Percentiles rank a stretch among this genome's conserved stretches.
Evolutionary conservation across 1,140 invertebrate genomes (phyloP).

Genomic region (Scaptomyza montana): DNA sequence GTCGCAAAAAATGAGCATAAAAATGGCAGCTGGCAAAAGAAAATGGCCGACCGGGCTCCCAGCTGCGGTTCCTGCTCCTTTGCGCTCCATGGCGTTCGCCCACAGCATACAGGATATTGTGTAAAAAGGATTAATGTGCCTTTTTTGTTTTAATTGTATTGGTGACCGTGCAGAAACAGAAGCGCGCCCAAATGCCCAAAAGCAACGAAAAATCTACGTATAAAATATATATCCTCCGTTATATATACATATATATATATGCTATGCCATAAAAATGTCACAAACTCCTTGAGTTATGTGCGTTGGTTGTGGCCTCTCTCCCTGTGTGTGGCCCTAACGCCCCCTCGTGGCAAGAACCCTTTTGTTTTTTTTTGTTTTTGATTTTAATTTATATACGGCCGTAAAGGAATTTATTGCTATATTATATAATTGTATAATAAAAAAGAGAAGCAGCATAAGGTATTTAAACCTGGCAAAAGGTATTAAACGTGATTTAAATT

Average conservation of each 20-base stretch:
- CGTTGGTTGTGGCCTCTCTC: constrained; percentile 52
- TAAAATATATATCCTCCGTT: constrained; percentile 61
- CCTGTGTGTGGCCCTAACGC: constrained; percentile 48
- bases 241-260: constrained; percentile 37
- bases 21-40: constrained; percentile 79
- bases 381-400: constrained; percentile 65
- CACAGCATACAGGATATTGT: constrained; percentile 74
- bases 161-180: constrained; percentile 21
- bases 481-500: constrained; percentile 8
- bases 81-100: constrained; percentile 2
- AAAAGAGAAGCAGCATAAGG: constrained; percentile 39
- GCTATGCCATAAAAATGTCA: constrained; percentile 79
- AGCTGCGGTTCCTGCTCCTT: constrained; percentile 15
- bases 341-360: constrained; percentile 51
- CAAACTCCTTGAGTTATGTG: constrained; percentile 80
- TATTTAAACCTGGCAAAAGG: neutral
- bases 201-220: constrained; percentile 49
- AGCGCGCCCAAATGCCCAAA: constrained; percentile 64
- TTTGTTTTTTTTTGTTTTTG: constrained; percentile 78
- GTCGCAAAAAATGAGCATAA: constrained; percentile 70
- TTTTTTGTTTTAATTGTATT: constrained; percentile 81
- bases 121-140: constrained; percentile 79
- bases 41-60: constrained; percentile 69
- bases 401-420: constrained; percentile 72
- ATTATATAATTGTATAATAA: constrained; percentile 69